phyloP scores from a whole-genome alignment of 1,140 invertebrate species.

The Planococcus citri region DNA sequence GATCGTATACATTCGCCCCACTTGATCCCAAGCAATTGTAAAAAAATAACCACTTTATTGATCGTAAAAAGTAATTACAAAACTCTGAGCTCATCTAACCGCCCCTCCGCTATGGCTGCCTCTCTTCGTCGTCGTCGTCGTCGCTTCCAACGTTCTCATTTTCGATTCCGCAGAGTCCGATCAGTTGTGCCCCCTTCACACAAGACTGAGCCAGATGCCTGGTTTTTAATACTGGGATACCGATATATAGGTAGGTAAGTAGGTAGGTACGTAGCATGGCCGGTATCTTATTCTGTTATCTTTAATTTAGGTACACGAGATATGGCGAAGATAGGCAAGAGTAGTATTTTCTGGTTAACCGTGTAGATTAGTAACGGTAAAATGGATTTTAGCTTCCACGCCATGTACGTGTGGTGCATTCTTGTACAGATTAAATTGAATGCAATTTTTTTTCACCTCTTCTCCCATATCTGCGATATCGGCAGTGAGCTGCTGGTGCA shows the following conservation, averaged over 20 bases:
- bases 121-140: not conserved
- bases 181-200: no score
- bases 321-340: not conserved
- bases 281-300: not conserved
- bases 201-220: no score
- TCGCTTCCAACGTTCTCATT: no score
- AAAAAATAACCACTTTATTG: slow-evolving; percentile 17
- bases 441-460: not conserved
- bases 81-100: not conserved
- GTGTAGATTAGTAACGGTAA: slow-evolving; percentile 3
- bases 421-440: not conserved
- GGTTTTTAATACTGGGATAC: no score
- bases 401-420: not conserved
- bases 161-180: not conserved
- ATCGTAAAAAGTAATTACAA: slow-evolving; percentile 19
- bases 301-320: not conserved
- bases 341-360: not conserved
- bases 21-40: slow-evolving; percentile 4
- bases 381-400: not conserved
- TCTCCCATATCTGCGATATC: no score
- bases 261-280: no score
- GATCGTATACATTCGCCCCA: not conserved
- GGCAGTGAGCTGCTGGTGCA: no score
- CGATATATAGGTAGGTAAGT: no score
- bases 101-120: no score